Conservation (phyloP, 2,888 invertebrate genomes). For the Cerastoderma edule region DNA sequence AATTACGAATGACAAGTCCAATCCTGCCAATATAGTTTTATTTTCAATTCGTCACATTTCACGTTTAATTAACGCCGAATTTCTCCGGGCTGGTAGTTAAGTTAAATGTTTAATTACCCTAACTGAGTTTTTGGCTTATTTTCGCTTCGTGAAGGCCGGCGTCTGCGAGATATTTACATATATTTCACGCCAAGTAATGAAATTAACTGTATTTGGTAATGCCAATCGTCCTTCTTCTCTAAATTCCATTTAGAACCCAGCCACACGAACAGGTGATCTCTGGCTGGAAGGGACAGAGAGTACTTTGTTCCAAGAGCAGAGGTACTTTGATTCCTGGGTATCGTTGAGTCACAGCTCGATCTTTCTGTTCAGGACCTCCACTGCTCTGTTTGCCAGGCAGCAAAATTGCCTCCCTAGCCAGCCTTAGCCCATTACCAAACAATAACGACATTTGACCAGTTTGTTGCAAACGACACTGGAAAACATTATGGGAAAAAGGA, state of each 20-base stretch:
- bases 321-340: too few species aligned
- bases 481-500: too few species aligned
- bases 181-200: constrained; percentile 17
- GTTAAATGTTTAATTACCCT: constrained; percentile 54
- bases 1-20: constrained; percentile 35
- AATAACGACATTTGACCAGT: too few species aligned
- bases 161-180: constrained; percentile 22
- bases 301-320: too few species aligned
- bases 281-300: too few species aligned
- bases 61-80: constrained; percentile 43
- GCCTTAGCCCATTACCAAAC: too few species aligned
- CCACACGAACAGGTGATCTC: too few species aligned
- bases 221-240: constrained; percentile 5
- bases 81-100: constrained; percentile 35
- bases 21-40: constrained; percentile 42
- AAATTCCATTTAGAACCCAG: constrained; percentile 19
- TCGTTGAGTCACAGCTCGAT: too few species aligned
- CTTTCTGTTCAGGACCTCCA: too few species aligned
- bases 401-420: too few species aligned
- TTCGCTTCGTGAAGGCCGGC: constrained; percentile 1
- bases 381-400: too few species aligned
- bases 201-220: constrained; percentile 25
- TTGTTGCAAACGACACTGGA: too few species aligned
- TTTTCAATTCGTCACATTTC: constrained; percentile 55
- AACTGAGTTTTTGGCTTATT: constrained; percentile 41